Evolutionary conservation across 2,888 invertebrate genomes (phyloP).

Genomic region (Entomobrya proxima): DNA sequence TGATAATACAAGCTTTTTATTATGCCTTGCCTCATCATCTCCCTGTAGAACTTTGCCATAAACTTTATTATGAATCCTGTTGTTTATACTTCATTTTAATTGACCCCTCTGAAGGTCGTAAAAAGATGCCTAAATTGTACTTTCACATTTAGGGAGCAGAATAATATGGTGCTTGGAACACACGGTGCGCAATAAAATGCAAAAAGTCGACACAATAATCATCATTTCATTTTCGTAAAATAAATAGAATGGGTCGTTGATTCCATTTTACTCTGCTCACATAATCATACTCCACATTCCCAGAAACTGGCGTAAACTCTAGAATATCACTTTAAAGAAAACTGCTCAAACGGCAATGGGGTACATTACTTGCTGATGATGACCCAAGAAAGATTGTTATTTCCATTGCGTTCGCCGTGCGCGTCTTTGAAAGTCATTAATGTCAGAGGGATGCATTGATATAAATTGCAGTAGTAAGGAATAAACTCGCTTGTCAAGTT

Average conservation of each 20-base stretch:
- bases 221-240: conserved; percentile 36
- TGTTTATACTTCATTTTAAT: conserved; percentile 40
- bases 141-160: not conserved
- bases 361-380: not conserved
- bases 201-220: conserved; percentile 25
- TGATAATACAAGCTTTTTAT: not conserved
- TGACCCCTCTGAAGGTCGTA: conserved; percentile 54
- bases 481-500: conserved; percentile 52
- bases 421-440: conserved; percentile 57
- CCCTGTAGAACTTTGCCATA: not conserved
- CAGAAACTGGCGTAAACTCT: not conserved
- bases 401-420: not conserved
- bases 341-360: too few species aligned
- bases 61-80: not conserved
- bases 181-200: conserved; percentile 12
- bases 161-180: not conserved
- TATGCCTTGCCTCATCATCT: not conserved
- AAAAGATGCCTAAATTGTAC: conserved; percentile 30
- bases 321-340: too few species aligned
- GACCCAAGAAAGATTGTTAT: conserved; percentile 22
- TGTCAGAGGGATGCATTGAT: conserved; percentile 61
- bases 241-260: conserved; percentile 43
- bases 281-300: not conserved
- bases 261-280: not conserved
- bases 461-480: conserved; percentile 53